These are phyloP conservation scores for Cotesia chilonis DNA, from an alignment of 1,140 invertebrate species.

Conservation along the genomic window DNA sequence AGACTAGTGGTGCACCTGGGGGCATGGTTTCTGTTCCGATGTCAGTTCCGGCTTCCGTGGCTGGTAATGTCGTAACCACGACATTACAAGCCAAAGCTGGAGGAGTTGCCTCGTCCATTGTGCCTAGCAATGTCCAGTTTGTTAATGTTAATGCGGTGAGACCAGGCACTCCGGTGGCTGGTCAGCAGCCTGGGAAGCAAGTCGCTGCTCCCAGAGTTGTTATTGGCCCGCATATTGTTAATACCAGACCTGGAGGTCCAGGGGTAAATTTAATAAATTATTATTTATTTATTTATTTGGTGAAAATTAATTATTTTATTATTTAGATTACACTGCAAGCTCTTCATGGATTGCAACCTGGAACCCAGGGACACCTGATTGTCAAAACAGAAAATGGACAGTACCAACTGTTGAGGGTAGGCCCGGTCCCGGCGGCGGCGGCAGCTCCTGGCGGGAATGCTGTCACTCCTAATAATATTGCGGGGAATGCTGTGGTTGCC, in stretches of 20 bases:
- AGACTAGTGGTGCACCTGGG: conserved; percentile 70
- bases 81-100: conserved; percentile 69
- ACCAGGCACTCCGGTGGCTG: conserved; percentile 73
- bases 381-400: conserved; percentile 96
- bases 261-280: conserved; percentile 66
- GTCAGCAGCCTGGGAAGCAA: conserved; percentile 76
- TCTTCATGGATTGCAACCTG: conserved; percentile 82
- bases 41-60: conserved; percentile 70
- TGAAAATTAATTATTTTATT: conserved; percentile 16
- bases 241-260: conserved; percentile 78
- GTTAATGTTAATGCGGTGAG: conserved; percentile 80
- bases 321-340: conserved; percentile 83
- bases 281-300: conserved; percentile 18
- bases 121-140: conserved; percentile 83
- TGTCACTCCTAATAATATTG: conserved; percentile 70
- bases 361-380: conserved; percentile 84
- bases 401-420: conserved; percentile 88
- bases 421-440: conserved; percentile 70
- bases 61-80: conserved; percentile 57
- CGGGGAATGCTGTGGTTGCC: conserved; percentile 61
- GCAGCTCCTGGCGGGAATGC: conserved; percentile 66
- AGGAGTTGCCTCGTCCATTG: conserved; percentile 66
- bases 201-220: conserved; percentile 77
- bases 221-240: conserved; percentile 82
- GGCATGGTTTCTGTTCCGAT: conserved; percentile 76